phyloP scores from a whole-genome alignment of 1,140 invertebrate genomes.

The Eumaeus atala region DNA sequence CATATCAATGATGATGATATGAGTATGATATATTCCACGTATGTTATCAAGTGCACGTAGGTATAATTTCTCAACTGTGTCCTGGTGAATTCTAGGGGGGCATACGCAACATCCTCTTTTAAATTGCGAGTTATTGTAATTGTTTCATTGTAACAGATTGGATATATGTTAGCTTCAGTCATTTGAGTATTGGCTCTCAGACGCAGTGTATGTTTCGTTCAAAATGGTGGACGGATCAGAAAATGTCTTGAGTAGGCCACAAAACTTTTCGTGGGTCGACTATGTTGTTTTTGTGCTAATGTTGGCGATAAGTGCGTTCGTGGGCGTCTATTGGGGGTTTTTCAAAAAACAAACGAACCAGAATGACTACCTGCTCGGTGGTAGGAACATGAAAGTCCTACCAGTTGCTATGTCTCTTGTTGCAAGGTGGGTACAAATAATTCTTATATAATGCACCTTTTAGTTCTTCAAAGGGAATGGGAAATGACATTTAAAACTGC shows the following conservation, averaged over 20 bases:
- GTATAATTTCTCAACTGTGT: too few relatives aligned
- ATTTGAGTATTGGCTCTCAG: constrained; percentile 43
- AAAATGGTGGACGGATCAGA: constrained; percentile 41
- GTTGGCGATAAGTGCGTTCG: constrained; percentile 79
- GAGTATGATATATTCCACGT: too few relatives aligned
- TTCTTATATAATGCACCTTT: background rate
- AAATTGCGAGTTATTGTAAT: constrained; percentile 73
- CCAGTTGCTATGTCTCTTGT: constrained; percentile 86
- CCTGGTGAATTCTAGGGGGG: constrained; percentile 35
- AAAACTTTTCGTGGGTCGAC: constrained; percentile 79
- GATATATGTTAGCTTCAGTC: constrained; percentile 39
- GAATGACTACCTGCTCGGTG: constrained; percentile 86
- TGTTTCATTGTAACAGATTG: constrained; percentile 71
- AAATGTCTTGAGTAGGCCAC: constrained; percentile 57
- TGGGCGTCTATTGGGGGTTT: constrained; percentile 83
- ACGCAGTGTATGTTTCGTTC: constrained; percentile 22
- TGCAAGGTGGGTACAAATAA: constrained; percentile 75
- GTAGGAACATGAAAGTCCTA: constrained; percentile 84
- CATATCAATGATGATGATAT: too few relatives aligned
- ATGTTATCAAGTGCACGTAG: too few relatives aligned
- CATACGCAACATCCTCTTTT: constrained; percentile 72
- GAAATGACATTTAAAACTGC: too few relatives aligned
- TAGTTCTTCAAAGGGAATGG: background rate
- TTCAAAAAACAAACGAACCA: constrained; percentile 76
- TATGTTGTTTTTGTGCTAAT: constrained; percentile 83